These are phyloP conservation scores for Embiotoca jacksoni DNA, from an alignment of 2,113 vertebrate genomes.

Conservation along the genomic window DNA sequence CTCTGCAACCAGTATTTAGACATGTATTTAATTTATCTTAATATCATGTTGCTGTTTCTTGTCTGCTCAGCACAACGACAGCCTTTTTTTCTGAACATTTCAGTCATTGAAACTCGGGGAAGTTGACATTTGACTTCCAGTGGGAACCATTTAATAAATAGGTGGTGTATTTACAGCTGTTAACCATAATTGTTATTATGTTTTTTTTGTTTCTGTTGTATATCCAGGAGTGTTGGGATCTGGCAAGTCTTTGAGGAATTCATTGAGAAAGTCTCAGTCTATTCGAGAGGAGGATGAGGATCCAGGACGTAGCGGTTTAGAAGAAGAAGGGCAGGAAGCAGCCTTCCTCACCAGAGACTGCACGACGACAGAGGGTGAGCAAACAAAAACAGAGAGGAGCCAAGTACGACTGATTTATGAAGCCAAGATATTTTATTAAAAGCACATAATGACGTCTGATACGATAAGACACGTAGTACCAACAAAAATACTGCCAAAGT, in stretches of 20 bases:
- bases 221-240: conserved; percentile 75
- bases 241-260: conserved; percentile 85
- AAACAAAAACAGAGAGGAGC: background rate
- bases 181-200: background rate
- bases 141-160: background rate
- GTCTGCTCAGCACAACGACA: too few relatives aligned
- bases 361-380: conserved; percentile 88
- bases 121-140: too few relatives aligned
- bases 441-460: too few relatives aligned
- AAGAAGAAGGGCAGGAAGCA: conserved; percentile 62
- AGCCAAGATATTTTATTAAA: too few relatives aligned
- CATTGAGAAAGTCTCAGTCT: conserved; percentile 78
- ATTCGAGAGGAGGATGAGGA: conserved; percentile 77
- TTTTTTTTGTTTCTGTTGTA: background rate
- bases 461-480: too few relatives aligned
- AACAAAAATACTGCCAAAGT: too few relatives aligned
- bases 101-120: too few relatives aligned
- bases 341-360: conserved; percentile 82
- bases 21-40: too few relatives aligned
- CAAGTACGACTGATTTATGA: background rate
- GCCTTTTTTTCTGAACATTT: too few relatives aligned
- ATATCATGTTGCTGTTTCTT: too few relatives aligned
- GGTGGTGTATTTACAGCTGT: background rate
- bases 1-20: too few relatives aligned
- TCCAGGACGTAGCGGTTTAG: conserved; percentile 60